These are phyloP conservation scores for Neodiprion pinetum DNA, from an alignment of 1,140 invertebrate species.

Conservation along the genomic window DNA sequence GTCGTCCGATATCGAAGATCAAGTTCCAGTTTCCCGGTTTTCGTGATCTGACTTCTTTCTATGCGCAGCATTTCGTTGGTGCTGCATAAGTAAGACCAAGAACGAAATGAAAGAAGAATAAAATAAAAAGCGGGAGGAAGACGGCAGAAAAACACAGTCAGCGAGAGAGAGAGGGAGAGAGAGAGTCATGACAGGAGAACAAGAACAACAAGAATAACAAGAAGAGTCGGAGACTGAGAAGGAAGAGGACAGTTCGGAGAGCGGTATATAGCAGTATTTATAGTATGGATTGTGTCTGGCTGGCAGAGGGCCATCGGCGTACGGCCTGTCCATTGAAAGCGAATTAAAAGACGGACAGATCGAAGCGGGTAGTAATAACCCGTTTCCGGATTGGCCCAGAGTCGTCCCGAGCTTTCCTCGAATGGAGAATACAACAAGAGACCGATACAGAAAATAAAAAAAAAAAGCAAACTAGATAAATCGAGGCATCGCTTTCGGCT, in stretches of 20 bases:
- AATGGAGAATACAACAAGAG: neutral
- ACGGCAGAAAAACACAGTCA: neutral
- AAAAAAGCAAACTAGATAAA: neutral
- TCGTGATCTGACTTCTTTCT: no score
- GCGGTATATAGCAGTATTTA: constrained; percentile 48
- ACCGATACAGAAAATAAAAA: neutral
- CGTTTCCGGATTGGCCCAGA: no score
- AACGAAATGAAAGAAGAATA: neutral
- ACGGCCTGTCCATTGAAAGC: constrained; percentile 21
- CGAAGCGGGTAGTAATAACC: no score
- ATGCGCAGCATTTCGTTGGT: no score
- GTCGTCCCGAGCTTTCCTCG: no score
- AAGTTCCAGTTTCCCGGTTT: no score
- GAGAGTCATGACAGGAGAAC: neutral
- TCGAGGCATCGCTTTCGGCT: no score
- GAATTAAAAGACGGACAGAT: neutral
- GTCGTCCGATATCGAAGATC: no score
- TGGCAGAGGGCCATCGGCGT: constrained; percentile 47
- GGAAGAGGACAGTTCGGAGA: constrained; percentile 34
- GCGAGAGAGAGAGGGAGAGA: neutral
- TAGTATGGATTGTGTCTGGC: constrained; percentile 56
- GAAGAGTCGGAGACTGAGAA: neutral
- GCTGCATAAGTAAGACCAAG: neutral
- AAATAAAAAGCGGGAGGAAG: neutral
- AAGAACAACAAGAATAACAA: neutral